Base-by-base conservation (phyloP, 2,113 vertebrate genomes). In the Noturus placidus region DNA sequence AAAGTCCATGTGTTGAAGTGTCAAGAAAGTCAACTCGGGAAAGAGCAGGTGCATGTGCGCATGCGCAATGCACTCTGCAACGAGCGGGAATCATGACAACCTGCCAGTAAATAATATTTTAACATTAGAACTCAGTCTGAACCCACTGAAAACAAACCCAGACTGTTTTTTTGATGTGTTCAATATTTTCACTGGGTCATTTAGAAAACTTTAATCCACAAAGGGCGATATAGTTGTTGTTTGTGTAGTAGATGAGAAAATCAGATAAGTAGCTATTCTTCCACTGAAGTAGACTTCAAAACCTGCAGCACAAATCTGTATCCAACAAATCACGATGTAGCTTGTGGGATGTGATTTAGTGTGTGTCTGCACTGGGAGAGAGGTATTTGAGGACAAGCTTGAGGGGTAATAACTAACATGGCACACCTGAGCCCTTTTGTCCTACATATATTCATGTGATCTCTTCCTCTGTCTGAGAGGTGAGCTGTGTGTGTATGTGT, bases 241-340 rank as follows among this genome's bases (percentile, higher is more conserved):
- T 78, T 81, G 67, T 86, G 52, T 81, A 65, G 83, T 72, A 74
- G 25, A 63, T 54, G 5, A 86, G 77, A 82, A 84, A 35, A 52
- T 25, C 22, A 87, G 84, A 86, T 77, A 77, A 27, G n/a, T 54
- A 69, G 42, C 63, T 69, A 35, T 54, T 78, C 27, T 78, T 54
- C 30, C 50, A 30, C 27, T 54, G 50, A 79, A 79, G 7, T 30
- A 52, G 15, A 78, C 50, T 79, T 79, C 50, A 79, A 79, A 79
- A 79, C 76, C 76, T 79, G 27, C n/a, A 54, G 50, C 76, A 79
- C 50, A 54, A 54, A 79, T 20, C 50, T 56, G 76, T 15, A 79
- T 54, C 27, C 14, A 54, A 52, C 76, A 78, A n/a, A 78, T 78
- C 50, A 30, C 7, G 10, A 30, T 54, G 15, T 56, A 54, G 50